phyloP scores from a whole-genome alignment of 2,113 vertebrate species.

The Catagonus wagneri region DNA sequence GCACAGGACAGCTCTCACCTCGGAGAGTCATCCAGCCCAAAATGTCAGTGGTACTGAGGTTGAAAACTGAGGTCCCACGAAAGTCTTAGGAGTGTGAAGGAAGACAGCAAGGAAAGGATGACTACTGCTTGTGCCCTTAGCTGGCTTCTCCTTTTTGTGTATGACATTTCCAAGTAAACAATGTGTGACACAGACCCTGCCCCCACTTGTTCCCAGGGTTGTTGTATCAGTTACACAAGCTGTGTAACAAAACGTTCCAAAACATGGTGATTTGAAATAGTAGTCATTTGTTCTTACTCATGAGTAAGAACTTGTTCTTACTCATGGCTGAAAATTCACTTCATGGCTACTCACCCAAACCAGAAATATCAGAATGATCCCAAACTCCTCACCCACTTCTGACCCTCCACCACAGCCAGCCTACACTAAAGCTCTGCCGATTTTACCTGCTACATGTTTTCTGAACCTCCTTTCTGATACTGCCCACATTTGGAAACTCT shows the following conservation, averaged over 20 bases:
- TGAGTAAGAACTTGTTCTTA: too few relatives aligned
- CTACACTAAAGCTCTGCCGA: neutral
- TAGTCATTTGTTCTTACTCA: neutral
- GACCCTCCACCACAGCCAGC: too few relatives aligned
- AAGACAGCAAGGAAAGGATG: neutral
- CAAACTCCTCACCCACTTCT: neutral
- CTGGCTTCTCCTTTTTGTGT: neutral
- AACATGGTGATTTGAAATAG: neutral
- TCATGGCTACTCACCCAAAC: neutral
- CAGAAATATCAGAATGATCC: neutral
- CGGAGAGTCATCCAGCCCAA: neutral
- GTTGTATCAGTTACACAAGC: neutral
- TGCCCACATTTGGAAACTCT: neutral
- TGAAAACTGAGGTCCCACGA: neutral
- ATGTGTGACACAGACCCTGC: too few relatives aligned
- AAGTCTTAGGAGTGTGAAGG: neutral
- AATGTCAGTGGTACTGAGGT: neutral
- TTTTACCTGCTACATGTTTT: neutral
- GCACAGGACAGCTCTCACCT: accelerated
- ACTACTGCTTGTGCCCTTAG: neutral
- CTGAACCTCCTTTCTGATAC: neutral
- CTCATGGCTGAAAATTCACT: neutral
- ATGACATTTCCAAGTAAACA: neutral
- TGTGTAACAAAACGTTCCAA: neutral
- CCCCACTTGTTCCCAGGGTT: neutral